phyloP scores from a whole-genome alignment of 2,888 invertebrate genomes.

The Drosophila kambysellisi region DNA sequence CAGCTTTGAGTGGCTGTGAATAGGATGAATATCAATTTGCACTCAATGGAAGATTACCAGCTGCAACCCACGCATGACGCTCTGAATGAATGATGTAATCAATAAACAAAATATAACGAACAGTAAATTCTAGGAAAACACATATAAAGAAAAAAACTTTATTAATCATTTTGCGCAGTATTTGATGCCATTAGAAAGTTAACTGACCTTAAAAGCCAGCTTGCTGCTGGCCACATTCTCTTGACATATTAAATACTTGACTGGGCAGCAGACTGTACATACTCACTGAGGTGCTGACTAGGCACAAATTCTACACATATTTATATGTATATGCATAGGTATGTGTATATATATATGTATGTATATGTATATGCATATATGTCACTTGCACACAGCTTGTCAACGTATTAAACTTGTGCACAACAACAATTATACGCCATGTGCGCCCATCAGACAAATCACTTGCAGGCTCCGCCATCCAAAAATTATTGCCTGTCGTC shows the following conservation, averaged over 20 bases:
- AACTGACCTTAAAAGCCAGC: constrained; percentile 42
- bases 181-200: constrained; percentile 45
- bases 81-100: constrained; percentile 2
- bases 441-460: constrained; percentile 53
- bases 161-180: constrained; percentile 35
- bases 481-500: constrained; percentile 40
- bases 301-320: constrained; percentile 23
- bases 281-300: constrained; percentile 33
- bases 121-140: constrained; percentile 16
- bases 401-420: constrained; percentile 27
- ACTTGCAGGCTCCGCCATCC: constrained; percentile 39
- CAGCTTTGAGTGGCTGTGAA: constrained; percentile 19
- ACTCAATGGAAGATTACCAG: constrained; percentile 9
- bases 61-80: background rate
- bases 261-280: constrained; percentile 26
- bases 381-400: constrained; percentile 24
- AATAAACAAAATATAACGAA: constrained; percentile 17
- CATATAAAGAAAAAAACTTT: constrained; percentile 25
- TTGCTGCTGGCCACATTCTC: constrained; percentile 21
- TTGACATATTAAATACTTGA: constrained; percentile 46
- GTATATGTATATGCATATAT: constrained; percentile 22
- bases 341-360: background rate
- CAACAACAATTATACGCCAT: constrained; percentile 56
- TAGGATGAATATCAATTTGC: constrained; percentile 18
- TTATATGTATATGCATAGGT: background rate